Evolutionary conservation across 53 echinoderm and acorn worm genomes (phyloP), one percentile per base, ranked within the genome.

Genomic region (Astropecten irregularis): DNA sequence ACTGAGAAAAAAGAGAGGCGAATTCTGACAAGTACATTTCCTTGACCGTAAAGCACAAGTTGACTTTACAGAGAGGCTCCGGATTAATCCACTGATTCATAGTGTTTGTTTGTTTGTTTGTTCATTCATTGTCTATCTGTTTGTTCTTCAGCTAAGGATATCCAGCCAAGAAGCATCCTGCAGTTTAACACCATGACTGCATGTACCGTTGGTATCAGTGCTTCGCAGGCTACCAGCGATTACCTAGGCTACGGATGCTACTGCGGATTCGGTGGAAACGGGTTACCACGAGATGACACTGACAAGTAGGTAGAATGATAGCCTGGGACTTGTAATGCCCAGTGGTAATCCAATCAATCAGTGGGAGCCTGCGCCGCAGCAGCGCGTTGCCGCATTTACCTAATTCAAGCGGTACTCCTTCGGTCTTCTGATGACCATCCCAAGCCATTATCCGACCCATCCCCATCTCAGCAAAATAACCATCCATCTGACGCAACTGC

Each of bases 221-320:
- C 13, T 2, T 4, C 39, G 8, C 53, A 33, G 10, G 84, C 79
- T 18, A 53, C 57, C 6, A 54, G 20, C 9, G 90, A 89, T 11
- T 89, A 89, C 40, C 48, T 85, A 1, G 90, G 90, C 37, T 89
- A 89, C 71, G 90, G 90, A 9, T 89, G 90, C 20, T 85, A 85
- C 56, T 89, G 90, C 31, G 90, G 90, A n/a, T 89, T 89, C 42
- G 90, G 90, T 36, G 81, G 90, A 2, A 69, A 73, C 5, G 90
- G 90, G 31, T 14, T 18, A 2, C 90, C 90, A 8, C 22, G 56
- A 25, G 90, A 89, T 39, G 81, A 62, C 2, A 89, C 90, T 26
- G 86, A 84, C 71, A 40, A 71, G 84, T 84, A 20, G 34, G 63
- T 56, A n/a, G 5, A 18, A n/a, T n/a, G 46, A 9, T 44, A 7